These are phyloP conservation scores for Hippocampus comes DNA, from an alignment of 2,113 vertebrate genomes.

Conservation along the genomic window DNA sequence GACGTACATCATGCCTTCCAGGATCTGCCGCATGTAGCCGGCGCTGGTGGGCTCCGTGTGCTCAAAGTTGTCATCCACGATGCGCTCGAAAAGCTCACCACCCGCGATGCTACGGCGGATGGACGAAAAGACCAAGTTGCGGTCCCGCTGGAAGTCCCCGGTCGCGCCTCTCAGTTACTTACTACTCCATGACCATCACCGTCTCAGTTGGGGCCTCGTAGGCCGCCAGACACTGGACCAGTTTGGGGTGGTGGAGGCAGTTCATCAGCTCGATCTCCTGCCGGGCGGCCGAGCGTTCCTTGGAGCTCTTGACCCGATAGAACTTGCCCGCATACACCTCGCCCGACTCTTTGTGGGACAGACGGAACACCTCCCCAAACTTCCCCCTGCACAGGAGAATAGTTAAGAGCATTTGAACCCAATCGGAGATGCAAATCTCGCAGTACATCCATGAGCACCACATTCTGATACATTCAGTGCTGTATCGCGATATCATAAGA, in stretches of 20 bases:
- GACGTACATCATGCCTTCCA: constrained; percentile 81
- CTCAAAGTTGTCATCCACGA: constrained; percentile 79
- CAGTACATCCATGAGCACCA: neutral
- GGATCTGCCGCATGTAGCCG: constrained; percentile 83
- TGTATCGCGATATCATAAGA: too few relatives aligned
- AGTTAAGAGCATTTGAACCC: neutral
- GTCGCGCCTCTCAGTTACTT: constrained; percentile 48
- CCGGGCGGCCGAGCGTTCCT: constrained; percentile 67
- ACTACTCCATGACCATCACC: constrained; percentile 87
- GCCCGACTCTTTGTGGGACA: constrained; percentile 76
- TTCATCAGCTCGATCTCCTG: constrained; percentile 83
- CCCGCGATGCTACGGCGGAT: constrained; percentile 73
- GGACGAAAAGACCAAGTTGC: neutral
- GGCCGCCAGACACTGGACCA: constrained; percentile 80
- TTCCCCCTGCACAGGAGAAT: constrained; percentile 71
- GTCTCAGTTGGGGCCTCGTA: constrained; percentile 70
- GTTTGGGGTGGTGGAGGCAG: constrained; percentile 76
- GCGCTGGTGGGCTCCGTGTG: constrained; percentile 82
- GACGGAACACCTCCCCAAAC: constrained; percentile 77
- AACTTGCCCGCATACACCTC: constrained; percentile 80
- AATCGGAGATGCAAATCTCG: neutral
- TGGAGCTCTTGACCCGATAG: constrained; percentile 65
- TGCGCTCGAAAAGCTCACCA: constrained; percentile 83
- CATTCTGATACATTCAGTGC: neutral
- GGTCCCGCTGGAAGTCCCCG: neutral